Conservation (phyloP, 2,113 vertebrate genomes). For the Xiphophorus maculatus region DNA sequence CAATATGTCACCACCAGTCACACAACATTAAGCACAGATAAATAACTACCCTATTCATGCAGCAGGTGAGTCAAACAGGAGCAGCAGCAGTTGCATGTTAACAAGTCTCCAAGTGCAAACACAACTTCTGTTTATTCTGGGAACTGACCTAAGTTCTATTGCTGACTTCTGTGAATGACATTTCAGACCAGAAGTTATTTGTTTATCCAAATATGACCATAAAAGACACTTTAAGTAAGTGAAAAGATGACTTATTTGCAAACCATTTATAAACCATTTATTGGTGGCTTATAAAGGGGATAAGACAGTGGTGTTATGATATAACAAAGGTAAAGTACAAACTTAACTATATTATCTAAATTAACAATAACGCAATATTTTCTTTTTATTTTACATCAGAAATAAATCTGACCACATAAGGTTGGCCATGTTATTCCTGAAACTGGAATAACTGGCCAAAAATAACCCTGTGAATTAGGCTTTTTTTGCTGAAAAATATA, state of each 20-base stretch:
- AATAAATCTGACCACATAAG: neutral
- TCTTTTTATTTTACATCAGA: neutral
- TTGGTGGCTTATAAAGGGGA: neutral
- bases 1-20: neutral
- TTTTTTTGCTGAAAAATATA: no score
- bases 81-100: conserved; percentile 2
- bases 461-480: no score
- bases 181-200: neutral
- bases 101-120: conserved; percentile 50
- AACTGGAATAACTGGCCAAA: neutral
- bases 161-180: neutral
- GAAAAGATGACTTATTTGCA: no score
- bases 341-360: no score
- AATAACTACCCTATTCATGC: conserved; percentile 22
- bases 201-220: neutral
- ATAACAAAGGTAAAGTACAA: no score
- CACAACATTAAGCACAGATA: conserved; percentile 49
- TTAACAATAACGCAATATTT: no score
- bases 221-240: no score
- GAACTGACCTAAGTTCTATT: conserved; percentile 19
- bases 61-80: conserved; percentile 40
- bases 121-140: conserved; percentile 46
- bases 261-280: no score
- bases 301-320: neutral
- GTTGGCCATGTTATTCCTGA: neutral